These are phyloP conservation scores for Plotosus lineatus DNA, from an alignment of 2,113 vertebrate genomes.

Conservation along the genomic window DNA sequence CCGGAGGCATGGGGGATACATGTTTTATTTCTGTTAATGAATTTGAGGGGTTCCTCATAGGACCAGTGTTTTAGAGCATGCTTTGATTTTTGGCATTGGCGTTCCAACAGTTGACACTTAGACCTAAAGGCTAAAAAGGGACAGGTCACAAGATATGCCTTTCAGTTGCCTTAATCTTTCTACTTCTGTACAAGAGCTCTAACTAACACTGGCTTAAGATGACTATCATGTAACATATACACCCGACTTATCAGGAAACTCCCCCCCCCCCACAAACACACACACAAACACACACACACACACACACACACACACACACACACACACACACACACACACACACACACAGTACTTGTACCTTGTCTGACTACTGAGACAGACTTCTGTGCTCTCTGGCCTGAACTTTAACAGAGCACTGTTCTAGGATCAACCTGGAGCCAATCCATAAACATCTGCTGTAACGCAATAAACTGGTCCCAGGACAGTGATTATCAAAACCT, in stretches of 20 bases:
- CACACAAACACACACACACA: no score
- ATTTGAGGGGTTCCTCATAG: neutral
- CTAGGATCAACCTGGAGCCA: neutral
- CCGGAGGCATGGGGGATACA: conserved; percentile 32
- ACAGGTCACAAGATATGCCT: conserved; percentile 18
- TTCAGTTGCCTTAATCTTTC: conserved; percentile 23
- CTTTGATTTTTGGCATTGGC: neutral
- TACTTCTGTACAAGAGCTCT: conserved; percentile 15
- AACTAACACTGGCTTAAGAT: conserved; percentile 46
- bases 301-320: no score
- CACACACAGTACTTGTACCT: no score
- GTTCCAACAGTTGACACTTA: conserved; percentile 22
- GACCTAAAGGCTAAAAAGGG: conserved; percentile 17
- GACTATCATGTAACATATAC: conserved; percentile 42
- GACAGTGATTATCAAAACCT: neutral
- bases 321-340: no score
- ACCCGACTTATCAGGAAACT: conserved; percentile 38
- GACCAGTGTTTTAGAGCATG: neutral
- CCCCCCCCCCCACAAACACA: conserved; percentile 21
- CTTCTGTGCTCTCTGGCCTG: conserved; percentile 12
- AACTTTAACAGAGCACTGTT: neutral
- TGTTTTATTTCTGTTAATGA: conserved; percentile 14
- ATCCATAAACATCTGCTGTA: neutral
- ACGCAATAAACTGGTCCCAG: neutral
- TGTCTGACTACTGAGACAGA: conserved; percentile 43